Evolutionary conservation across 2,888 invertebrate species (phyloP).

Genomic region (Endomychus coccineus): DNA sequence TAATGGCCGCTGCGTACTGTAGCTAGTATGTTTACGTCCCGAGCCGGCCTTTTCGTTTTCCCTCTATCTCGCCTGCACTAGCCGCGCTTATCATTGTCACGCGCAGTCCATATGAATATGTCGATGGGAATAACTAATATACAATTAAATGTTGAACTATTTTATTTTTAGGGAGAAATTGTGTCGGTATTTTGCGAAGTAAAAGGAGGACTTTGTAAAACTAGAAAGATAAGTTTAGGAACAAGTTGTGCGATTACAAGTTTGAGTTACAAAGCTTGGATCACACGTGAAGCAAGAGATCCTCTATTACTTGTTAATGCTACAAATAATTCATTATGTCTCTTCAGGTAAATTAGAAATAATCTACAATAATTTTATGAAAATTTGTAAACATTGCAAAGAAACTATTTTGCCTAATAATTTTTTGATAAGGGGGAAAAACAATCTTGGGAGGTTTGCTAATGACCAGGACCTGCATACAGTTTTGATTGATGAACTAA

Average conservation of each 20-base stretch:
- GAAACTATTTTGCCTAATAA: too few species aligned
- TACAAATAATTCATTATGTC: conserved; percentile 64
- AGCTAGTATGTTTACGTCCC: too few species aligned
- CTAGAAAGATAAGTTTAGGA: conserved; percentile 31
- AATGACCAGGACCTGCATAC: too few species aligned
- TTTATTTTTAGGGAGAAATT: conserved; percentile 42
- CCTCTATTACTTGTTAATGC: conserved; percentile 73
- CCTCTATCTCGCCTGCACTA: too few species aligned
- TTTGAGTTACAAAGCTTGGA: conserved; percentile 74
- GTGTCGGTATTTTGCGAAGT: conserved; percentile 37
- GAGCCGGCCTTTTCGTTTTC: too few species aligned
- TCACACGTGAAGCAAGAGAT: conserved; percentile 58
- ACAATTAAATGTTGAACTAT: too few species aligned
- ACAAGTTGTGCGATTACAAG: conserved; percentile 53
- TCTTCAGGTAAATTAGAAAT: conserved; percentile 52
- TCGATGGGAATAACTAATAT: background rate
- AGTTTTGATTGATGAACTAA: too few species aligned
- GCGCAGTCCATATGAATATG: too few species aligned
- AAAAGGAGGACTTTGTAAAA: conserved; percentile 34
- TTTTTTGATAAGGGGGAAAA: conserved; percentile 2
- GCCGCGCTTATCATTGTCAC: too few species aligned
- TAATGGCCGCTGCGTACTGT: too few species aligned
- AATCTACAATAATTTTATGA: conserved; percentile 8
- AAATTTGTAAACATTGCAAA: too few species aligned
- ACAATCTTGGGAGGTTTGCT: too few species aligned